Conservation (phyloP, 2,113 vertebrate species). For the Stigmatopora argus region DNA sequence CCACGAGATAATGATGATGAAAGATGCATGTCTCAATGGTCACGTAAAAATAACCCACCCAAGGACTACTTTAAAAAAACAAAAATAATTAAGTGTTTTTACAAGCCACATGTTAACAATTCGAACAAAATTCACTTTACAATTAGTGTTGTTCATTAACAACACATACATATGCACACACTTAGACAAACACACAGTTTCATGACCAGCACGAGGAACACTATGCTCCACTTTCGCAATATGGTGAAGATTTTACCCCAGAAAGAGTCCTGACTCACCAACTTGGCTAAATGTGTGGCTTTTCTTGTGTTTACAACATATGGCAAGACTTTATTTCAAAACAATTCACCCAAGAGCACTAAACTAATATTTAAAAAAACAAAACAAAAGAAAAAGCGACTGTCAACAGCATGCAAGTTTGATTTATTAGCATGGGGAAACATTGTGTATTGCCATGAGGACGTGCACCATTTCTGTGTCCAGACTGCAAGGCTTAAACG, state of each 20-base stretch:
- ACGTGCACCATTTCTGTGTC: constrained; percentile 23
- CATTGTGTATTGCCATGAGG: constrained; percentile 17
- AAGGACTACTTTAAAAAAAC: background rate
- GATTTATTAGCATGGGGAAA: constrained; percentile 51
- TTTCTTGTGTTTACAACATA: constrained; percentile 60
- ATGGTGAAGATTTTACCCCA: constrained; percentile 49
- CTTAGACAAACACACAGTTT: constrained; percentile 12
- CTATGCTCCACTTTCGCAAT: constrained; percentile 45
- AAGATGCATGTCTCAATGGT: background rate
- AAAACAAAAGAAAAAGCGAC: background rate
- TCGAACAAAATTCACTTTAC: constrained; percentile 9
- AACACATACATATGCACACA: constrained; percentile 16
- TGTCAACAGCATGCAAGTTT: constrained; percentile 11
- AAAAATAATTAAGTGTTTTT: background rate
- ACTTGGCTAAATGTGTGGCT: constrained; percentile 48
- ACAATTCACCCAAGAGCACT: constrained; percentile 20
- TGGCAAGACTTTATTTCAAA: constrained; percentile 33
- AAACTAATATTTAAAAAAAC: constrained; percentile 4
- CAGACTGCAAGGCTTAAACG: constrained; percentile 41
- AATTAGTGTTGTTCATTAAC: constrained; percentile 17
- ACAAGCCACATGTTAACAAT: constrained; percentile 2
- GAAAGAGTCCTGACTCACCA: constrained; percentile 50
- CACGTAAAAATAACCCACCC: background rate
- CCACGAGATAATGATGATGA: background rate
- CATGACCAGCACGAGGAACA: constrained; percentile 1